These are phyloP conservation scores for Casuarius casuarius DNA, from an alignment of 2,113 vertebrate genomes.

Conservation along the genomic window DNA sequence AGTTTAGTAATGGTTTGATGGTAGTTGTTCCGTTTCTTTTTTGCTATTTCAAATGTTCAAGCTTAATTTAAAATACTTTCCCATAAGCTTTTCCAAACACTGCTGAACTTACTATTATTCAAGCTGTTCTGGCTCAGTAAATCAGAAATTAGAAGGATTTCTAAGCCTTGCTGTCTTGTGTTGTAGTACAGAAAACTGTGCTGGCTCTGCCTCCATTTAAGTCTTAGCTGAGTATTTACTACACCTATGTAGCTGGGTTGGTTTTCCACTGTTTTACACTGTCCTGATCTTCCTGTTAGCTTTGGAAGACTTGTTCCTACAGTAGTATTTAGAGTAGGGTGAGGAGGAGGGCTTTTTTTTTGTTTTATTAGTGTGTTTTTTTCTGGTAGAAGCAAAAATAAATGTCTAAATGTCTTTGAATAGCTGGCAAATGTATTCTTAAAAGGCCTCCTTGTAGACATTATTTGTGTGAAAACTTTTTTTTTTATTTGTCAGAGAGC, in stretches of 20 bases:
- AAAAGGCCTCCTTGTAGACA: not conserved
- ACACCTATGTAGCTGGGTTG: not conserved
- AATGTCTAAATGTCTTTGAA: not conserved
- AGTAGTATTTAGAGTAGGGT: not conserved
- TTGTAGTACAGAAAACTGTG: not conserved
- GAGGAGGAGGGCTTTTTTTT: not conserved
- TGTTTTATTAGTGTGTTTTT: not conserved
- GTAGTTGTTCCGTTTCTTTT: not conserved
- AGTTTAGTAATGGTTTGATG: not conserved
- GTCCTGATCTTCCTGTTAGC: not conserved
- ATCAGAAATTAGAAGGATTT: not conserved
- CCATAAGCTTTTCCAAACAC: not conserved
- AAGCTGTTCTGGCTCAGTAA: not conserved
- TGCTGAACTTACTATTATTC: not conserved
- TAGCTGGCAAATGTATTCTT: constrained; percentile 2
- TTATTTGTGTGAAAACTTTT: not conserved
- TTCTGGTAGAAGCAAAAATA: not conserved
- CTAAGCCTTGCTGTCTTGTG: not conserved
- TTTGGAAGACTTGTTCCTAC: not conserved
- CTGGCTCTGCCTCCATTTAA: not conserved
- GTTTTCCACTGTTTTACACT: not conserved
- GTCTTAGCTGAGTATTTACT: not conserved
- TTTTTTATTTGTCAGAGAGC: not conserved
- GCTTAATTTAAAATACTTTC: not conserved
- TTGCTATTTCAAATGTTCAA: not conserved